Evolutionary conservation across 2,888 invertebrate species (phyloP).

Genomic region (Arenicola marina): DNA sequence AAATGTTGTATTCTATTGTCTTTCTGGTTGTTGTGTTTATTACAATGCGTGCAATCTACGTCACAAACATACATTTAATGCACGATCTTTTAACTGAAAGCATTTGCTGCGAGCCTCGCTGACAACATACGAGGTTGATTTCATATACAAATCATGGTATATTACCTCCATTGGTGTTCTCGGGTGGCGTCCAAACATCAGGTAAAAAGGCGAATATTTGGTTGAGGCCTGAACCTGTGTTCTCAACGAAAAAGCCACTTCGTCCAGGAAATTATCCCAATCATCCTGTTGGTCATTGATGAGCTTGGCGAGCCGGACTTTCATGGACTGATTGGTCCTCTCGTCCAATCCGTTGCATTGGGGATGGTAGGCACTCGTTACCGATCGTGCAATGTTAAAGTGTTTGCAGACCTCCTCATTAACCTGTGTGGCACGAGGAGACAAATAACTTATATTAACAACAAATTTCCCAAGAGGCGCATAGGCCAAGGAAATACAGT

Average conservation of each 20-base stretch:
- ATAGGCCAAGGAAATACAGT: too few relatives aligned
- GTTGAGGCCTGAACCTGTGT: constrained; percentile 7
- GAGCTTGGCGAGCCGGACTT: constrained; percentile 1
- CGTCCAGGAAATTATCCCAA: constrained; percentile 6
- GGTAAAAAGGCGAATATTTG: constrained; percentile 5
- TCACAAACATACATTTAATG: too few relatives aligned
- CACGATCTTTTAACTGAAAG: too few relatives aligned
- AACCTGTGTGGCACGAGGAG: too few relatives aligned
- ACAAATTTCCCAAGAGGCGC: too few relatives aligned
- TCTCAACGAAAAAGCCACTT: constrained; percentile 1
- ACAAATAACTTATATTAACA: too few relatives aligned
- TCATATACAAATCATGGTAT: too few relatives aligned
- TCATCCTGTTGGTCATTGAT: constrained; percentile 1
- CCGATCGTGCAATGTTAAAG: constrained; percentile 13
- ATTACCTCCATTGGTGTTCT: constrained; percentile 6
- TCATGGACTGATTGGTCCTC: constrained; percentile 46
- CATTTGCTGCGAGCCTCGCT: too few relatives aligned
- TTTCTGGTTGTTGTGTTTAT: too few relatives aligned
- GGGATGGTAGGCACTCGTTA: constrained; percentile 22
- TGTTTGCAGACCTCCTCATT: neutral
- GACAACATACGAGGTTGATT: too few relatives aligned
- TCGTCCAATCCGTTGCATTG: constrained; percentile 37
- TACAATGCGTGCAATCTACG: too few relatives aligned
- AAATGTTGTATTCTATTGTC: too few relatives aligned
- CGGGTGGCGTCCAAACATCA: constrained; percentile 4